phyloP scores from a whole-genome alignment of 2,797 vertebrate species.

The Streptopelia turtur region DNA sequence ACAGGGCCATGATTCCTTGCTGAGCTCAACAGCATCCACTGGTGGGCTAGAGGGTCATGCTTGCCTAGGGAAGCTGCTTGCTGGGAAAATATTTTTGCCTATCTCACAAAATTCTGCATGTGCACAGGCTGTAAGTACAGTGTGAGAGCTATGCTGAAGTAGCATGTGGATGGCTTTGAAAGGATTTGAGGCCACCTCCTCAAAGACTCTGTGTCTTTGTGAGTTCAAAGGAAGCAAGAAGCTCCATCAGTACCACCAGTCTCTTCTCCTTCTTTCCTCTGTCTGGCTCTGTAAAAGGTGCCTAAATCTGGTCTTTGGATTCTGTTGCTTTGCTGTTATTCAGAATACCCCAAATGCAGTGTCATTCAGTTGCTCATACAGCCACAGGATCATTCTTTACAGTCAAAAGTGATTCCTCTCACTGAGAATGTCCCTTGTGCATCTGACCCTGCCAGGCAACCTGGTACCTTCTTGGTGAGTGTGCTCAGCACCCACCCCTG shows the following conservation, averaged over 20 bases:
- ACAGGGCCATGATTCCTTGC: not conserved
- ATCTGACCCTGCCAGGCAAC: not conserved
- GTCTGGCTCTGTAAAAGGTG: not conserved
- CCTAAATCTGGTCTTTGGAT: not conserved
- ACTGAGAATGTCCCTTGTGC: rapidly evolving
- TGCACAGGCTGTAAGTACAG: not conserved
- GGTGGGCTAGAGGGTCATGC: not conserved
- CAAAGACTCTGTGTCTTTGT: not conserved
- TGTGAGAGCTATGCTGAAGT: not conserved
- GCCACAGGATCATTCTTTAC: not conserved
- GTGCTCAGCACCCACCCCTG: not conserved
- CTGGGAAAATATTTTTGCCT: not conserved
- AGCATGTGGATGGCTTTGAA: not conserved
- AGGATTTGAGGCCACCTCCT: not conserved
- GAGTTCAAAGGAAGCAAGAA: not conserved
- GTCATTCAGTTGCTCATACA: not conserved
- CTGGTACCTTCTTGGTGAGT: not conserved
- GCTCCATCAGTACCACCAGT: not conserved
- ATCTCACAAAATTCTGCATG: rapidly evolving
- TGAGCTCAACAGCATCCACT: not conserved
- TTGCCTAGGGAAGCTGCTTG: not conserved
- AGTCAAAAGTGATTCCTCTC: not conserved
- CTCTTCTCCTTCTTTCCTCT: not conserved
- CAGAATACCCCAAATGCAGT: not conserved
- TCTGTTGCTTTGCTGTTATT: not conserved